Evolutionary conservation across 2,888 invertebrate genomes (phyloP).

Genomic region (Drosophila buzzatii): DNA sequence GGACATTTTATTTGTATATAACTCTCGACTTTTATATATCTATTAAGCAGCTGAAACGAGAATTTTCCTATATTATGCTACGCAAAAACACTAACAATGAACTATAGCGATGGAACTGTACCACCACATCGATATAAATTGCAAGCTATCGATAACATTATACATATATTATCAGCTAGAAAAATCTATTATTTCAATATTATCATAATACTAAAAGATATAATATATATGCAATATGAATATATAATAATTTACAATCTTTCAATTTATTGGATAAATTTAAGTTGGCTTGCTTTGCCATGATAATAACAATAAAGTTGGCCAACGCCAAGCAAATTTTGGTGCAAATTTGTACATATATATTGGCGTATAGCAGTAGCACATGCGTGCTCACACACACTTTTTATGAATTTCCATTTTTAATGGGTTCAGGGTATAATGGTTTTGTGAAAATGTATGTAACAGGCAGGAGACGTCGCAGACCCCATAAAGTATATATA

Average conservation of each 20-base stretch:
- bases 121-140: not conserved
- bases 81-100: conserved; percentile 3
- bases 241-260: too few relatives aligned
- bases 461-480: too few relatives aligned
- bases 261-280: not conserved
- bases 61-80: conserved; percentile 5
- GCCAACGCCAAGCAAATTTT: conserved; percentile 5
- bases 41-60: not conserved
- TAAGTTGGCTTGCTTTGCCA: too few relatives aligned
- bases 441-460: too few relatives aligned
- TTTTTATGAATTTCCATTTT: too few relatives aligned
- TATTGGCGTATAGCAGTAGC: not conserved
- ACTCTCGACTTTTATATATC: not conserved
- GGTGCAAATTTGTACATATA: conserved; percentile 4
- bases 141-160: conserved; percentile 6
- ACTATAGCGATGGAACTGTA: conserved; percentile 18
- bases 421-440: too few relatives aligned
- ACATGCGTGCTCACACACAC: not conserved
- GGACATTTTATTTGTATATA: conserved; percentile 16
- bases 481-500: too few relatives aligned
- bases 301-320: not conserved
- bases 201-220: not conserved
- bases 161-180: not conserved
- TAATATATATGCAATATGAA: not conserved
- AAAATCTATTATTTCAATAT: not conserved